Percentiles rank a stretch among this genome's conserved stretches.
Conservation (phyloP, 2,888 invertebrate species). For the Archips crataeganus region DNA sequence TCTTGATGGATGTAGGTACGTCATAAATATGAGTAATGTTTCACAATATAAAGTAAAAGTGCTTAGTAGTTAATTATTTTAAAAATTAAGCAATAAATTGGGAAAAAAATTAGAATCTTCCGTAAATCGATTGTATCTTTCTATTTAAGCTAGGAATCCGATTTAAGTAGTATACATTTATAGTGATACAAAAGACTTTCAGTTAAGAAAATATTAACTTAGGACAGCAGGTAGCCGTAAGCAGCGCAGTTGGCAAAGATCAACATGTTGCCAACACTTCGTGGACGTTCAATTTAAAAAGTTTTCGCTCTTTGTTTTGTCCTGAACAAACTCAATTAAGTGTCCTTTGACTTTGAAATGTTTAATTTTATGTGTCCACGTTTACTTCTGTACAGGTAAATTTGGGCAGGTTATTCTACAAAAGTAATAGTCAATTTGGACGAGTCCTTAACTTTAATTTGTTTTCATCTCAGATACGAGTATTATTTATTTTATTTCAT, state of each 20-base stretch:
- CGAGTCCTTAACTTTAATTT: background rate
- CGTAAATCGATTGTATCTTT: too few relatives aligned
- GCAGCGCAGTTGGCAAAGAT: conserved; percentile 72
- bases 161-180: background rate
- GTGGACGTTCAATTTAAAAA: conserved; percentile 85
- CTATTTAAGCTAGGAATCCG: too few relatives aligned
- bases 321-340: conserved; percentile 86
- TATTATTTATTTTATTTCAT: too few relatives aligned
- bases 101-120: too few relatives aligned
- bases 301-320: conserved; percentile 82
- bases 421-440: background rate
- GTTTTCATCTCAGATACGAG: too few relatives aligned
- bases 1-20: conserved; percentile 58
- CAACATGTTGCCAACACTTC: conserved; percentile 85
- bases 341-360: conserved; percentile 78
- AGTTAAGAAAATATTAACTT: conserved; percentile 79
- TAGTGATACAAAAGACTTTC: conserved; percentile 26
- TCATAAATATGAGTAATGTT: conserved; percentile 25
- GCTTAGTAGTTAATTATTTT: background rate
- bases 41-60: background rate
- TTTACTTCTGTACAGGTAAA: conserved; percentile 48
- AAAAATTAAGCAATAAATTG: too few relatives aligned
- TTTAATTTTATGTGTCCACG: conserved; percentile 68
- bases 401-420: background rate
- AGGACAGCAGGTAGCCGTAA: conserved; percentile 60